These are phyloP conservation scores for Drosophila burlai DNA, from an alignment of 1,140 invertebrate species.

Conservation along the genomic window DNA sequence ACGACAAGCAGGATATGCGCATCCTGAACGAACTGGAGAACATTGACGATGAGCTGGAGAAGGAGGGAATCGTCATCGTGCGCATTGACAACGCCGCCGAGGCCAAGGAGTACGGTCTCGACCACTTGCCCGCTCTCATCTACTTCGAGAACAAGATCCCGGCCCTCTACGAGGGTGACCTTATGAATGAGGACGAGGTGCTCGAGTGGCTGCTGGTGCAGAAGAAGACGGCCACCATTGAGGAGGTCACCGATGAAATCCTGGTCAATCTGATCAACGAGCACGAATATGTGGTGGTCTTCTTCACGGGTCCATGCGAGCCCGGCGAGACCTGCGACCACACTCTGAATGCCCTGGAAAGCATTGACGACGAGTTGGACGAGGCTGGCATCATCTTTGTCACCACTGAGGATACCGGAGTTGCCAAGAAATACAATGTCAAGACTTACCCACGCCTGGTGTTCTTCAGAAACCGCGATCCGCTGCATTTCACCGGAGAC, in stretches of 20 bases:
- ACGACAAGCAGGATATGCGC: conserved; percentile 94
- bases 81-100: conserved; percentile 94
- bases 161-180: conserved; percentile 95
- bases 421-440: conserved; percentile 94
- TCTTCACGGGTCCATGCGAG: conserved; percentile 96
- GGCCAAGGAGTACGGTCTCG: conserved; percentile 96
- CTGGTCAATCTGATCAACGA: conserved; percentile 94
- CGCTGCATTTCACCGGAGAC: conserved; percentile 90
- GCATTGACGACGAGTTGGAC: conserved; percentile 97
- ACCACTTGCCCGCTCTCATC: conserved; percentile 94
- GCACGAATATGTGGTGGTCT: conserved; percentile 97
- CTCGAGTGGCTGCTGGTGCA: conserved; percentile 95
- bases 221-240: conserved; percentile 96
- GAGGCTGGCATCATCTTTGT: conserved; percentile 97
- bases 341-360: conserved; percentile 94
- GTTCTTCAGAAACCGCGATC: conserved; percentile 96
- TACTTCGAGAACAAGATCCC: conserved; percentile 97
- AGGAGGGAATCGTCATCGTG: conserved; percentile 95
- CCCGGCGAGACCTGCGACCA: conserved; percentile 94
- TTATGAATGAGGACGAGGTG: conserved; percentile 96
- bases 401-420: conserved; percentile 92
- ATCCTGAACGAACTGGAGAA: conserved; percentile 96
- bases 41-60: conserved; percentile 96
- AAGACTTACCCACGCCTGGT: conserved; percentile 94
- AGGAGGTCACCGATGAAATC: conserved; percentile 97